phyloP scores from a whole-genome alignment of 1,140 invertebrate genomes.

The Leptopilina boulardi region DNA sequence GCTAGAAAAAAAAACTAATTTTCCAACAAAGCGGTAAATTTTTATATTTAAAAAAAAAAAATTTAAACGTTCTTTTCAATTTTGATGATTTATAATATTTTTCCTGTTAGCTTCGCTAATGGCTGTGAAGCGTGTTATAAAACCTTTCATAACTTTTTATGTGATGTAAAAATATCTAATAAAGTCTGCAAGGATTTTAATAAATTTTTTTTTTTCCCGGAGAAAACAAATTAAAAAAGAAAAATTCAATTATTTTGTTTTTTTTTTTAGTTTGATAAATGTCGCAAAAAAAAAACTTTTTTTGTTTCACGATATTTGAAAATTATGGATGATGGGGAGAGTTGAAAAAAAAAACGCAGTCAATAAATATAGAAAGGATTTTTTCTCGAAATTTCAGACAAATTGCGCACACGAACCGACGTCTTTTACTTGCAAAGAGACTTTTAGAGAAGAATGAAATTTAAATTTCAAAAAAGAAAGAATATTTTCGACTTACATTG shows the following conservation, averaged over 20 bases:
- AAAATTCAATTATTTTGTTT: too few species aligned
- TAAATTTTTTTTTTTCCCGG: not conserved
- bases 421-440: conserved; percentile 13
- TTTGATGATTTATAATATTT: not conserved
- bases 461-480: conserved; percentile 7
- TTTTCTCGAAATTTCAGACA: not conserved
- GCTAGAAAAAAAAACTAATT: too few species aligned
- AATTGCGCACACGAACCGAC: not conserved
- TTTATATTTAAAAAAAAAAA: not conserved
- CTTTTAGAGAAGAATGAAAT: conserved; percentile 21
- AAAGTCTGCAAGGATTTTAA: not conserved
- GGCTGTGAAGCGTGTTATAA: not conserved
- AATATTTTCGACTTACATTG: conserved; percentile 1
- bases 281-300: too few species aligned
- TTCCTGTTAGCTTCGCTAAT: not conserved
- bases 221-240: too few species aligned
- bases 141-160: conserved; percentile 11
- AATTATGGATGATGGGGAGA: not conserved
- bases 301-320: too few species aligned
- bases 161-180: conserved; percentile 5
- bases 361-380: not conserved
- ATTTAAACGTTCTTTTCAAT: conserved; percentile 1
- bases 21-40: not conserved
- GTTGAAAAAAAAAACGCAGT: not conserved
- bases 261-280: too few species aligned